phyloP scores from a whole-genome alignment of 1,140 invertebrate genomes.

The Heliconius hewitsoni region DNA sequence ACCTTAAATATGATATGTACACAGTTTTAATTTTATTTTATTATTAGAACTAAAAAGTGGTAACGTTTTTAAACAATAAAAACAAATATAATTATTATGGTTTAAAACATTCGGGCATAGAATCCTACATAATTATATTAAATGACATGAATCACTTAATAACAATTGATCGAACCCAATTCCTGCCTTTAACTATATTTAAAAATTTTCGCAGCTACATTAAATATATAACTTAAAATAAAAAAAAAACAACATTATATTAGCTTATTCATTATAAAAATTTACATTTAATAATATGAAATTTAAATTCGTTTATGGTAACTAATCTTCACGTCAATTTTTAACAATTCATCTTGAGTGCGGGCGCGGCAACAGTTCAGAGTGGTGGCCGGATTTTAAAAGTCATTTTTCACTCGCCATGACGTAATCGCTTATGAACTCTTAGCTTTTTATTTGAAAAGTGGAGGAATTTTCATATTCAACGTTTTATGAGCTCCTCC shows the following conservation, averaged over 20 bases:
- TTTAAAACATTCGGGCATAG: too few species aligned
- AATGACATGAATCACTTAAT: too few species aligned
- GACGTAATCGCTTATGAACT: conserved; percentile 75
- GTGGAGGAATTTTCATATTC: conserved; percentile 67
- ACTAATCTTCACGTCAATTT: conserved; percentile 61
- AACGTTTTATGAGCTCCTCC: conserved; percentile 60
- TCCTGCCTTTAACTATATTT: too few species aligned
- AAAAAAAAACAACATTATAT: neutral
- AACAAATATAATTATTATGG: too few species aligned
- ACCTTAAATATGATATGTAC: too few species aligned
- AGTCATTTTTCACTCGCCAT: conserved; percentile 71
- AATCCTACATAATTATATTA: too few species aligned
- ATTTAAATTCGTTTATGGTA: conserved; percentile 25
- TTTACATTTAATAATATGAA: conserved; percentile 14
- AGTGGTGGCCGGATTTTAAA: conserved; percentile 61
- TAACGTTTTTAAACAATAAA: too few species aligned
- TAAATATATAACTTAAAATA: neutral
- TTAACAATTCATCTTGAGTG: conserved; percentile 71
- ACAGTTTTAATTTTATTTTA: too few species aligned
- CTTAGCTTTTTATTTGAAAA: conserved; percentile 70
- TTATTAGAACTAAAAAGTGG: too few species aligned
- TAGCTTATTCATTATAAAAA: neutral
- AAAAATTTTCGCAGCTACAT: neutral
- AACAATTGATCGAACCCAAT: too few species aligned
- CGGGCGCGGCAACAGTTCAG: conserved; percentile 48